These are phyloP conservation scores for Sanderia malayensis DNA, from an alignment of 30 jellyfish, hydroid and myxozoan species.

Conservation along the genomic window DNA sequence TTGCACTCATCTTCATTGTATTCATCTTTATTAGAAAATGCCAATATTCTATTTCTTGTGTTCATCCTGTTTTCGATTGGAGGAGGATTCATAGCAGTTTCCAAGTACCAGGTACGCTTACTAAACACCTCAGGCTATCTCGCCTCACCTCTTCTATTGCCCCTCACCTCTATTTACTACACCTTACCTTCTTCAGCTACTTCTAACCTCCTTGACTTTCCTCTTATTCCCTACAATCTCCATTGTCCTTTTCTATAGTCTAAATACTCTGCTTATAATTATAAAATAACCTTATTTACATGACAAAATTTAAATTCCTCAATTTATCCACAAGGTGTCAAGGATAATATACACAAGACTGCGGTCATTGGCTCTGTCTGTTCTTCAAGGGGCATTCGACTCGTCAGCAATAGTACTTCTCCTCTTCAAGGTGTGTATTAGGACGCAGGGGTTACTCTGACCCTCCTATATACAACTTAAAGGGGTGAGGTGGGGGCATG, in stretches of 20 bases:
- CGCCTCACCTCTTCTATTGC: too few relatives aligned
- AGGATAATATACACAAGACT: slow-evolving; percentile 40
- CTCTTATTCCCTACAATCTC: too few relatives aligned
- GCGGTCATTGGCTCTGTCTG: slow-evolving; percentile 52
- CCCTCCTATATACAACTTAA: background rate
- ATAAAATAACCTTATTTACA: too few relatives aligned
- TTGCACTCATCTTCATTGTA: background rate
- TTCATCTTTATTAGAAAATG: slow-evolving; percentile 38
- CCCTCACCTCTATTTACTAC: too few relatives aligned
- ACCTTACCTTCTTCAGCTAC: too few relatives aligned
- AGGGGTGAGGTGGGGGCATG: too few relatives aligned
- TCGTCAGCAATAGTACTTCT: slow-evolving; percentile 68
- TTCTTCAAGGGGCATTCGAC: slow-evolving; percentile 70
- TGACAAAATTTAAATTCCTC: too few relatives aligned
- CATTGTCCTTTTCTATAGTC: too few relatives aligned
- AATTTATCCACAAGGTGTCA: slow-evolving; percentile 40
- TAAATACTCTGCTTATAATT: too few relatives aligned
- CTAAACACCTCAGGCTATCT: too few relatives aligned
- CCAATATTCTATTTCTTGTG: slow-evolving; percentile 44
- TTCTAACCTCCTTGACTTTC: too few relatives aligned
- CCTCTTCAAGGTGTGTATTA: slow-evolving; percentile 46
- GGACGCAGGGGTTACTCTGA: too few relatives aligned
- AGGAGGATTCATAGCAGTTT: slow-evolving; percentile 66
- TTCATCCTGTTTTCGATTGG: slow-evolving; percentile 62
- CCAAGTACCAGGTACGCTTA: slow-evolving; percentile 64